Conservation (phyloP, 2,888 invertebrate species). For the Leptinotarsa rubiginosa region DNA sequence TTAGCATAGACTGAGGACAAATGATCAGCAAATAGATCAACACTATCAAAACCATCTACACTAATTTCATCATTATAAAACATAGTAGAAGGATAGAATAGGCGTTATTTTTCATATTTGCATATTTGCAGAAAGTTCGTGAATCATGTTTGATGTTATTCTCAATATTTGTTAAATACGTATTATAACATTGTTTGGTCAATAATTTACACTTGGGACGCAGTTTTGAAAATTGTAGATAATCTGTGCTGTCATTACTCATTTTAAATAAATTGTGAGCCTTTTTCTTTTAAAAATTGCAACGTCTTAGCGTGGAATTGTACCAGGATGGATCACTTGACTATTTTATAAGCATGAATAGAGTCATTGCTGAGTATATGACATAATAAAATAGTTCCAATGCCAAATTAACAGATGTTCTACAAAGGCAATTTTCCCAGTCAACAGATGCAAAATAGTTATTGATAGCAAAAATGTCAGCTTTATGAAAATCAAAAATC, state of each 20-base stretch:
- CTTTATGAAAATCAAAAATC: constrained; percentile 17
- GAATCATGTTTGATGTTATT: constrained; percentile 18
- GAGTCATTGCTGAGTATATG: constrained; percentile 15
- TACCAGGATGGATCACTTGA: constrained; percentile 17
- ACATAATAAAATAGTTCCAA: constrained; percentile 1
- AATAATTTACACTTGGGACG: constrained; percentile 12
- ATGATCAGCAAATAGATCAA: neutral
- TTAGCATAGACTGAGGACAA: no score
- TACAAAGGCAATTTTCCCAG: constrained; percentile 1
- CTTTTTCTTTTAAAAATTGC: constrained; percentile 10
- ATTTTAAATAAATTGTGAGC: neutral
- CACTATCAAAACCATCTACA: neutral
- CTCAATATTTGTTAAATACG: constrained; percentile 10
- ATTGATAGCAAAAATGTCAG: constrained; percentile 14
- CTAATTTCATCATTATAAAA: neutral
- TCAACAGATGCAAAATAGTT: constrained; percentile 17
- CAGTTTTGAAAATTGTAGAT: constrained; percentile 8
- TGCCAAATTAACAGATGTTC: neutral
- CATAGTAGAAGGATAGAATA: neutral
- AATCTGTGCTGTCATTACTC: constrained; percentile 14
- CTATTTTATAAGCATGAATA: constrained; percentile 12
- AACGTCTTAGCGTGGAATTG: neutral
- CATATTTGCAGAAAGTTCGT: constrained; percentile 9
- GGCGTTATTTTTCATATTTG: neutral
- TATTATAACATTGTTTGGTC: constrained; percentile 14